A percentile compares a stretch with the other conserved stretches of the same genome.
Conservation (phyloP, 2,888 invertebrate genomes). For the Synergus umbraculus region DNA sequence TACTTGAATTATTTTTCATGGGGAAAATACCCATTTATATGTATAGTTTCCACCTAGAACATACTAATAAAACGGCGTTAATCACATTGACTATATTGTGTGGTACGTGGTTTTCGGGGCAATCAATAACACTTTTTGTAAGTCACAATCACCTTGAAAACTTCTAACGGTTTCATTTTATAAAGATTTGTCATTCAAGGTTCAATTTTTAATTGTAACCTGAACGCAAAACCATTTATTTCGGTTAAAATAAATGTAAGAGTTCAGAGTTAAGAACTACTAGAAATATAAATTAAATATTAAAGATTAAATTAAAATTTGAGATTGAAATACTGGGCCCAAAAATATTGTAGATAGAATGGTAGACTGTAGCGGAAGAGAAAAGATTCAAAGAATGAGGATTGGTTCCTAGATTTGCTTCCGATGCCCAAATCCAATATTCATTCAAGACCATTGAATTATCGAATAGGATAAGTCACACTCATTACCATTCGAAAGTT, state of each 20-base stretch:
- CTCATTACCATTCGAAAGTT: not conserved
- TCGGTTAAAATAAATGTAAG: not conserved
- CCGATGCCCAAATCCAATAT: not conserved
- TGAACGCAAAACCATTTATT: not conserved
- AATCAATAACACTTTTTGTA: slow-evolving; percentile 8
- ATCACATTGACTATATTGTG: slow-evolving; percentile 43
- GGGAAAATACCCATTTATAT: slow-evolving; percentile 42
- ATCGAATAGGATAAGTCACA: not conserved
- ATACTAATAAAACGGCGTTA: slow-evolving; percentile 60
- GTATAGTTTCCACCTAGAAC: slow-evolving; percentile 60
- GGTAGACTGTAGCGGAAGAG: slow-evolving; percentile 1
- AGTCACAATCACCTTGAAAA: not conserved
- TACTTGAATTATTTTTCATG: slow-evolving; percentile 42
- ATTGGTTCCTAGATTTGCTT: not conserved
- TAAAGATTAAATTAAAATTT: not conserved
- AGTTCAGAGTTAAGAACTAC: not conserved
- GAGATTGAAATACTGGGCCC: slow-evolving; percentile 32
- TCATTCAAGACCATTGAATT: not conserved
- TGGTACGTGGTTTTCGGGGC: not conserved
- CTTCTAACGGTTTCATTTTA: not conserved
- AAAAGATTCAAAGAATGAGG: not conserved
- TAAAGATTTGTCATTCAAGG: not conserved
- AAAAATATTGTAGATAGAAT: not conserved
- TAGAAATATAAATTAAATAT: not conserved
- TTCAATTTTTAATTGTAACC: not conserved